Base-by-base conservation (phyloP, 1,140 invertebrate species). In the Globodera ellingtonae region DNA sequence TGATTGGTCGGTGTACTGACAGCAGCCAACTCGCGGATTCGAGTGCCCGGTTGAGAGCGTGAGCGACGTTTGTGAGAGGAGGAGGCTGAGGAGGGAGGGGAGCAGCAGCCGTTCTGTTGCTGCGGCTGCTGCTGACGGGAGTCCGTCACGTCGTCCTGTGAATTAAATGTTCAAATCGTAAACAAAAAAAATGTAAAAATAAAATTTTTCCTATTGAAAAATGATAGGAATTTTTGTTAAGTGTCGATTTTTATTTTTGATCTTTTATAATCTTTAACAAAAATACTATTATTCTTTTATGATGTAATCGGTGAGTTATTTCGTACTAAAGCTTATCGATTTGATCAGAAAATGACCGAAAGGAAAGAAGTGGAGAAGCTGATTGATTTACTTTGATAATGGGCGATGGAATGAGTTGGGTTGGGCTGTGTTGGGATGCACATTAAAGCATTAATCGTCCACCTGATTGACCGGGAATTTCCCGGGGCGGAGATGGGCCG, bases 391-490 rank as follows among this genome's bases (percentile, higher is more conserved):
- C 10, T 62, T 62, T 18, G 10, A 62, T 52, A 52, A 52, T 52
- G 52, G 52, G 18, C 50, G 10, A 52, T 52, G 35, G 35, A 67
- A 67, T 44, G 7, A 18, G 7, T 67, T 21, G 8, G 35, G 4
- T 44, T 18, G 8, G n/a, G 8, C 66, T 67, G 66, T 13, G 67
- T 9, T 70, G 24, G 35, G 67, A 9, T 47, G 24, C 67, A 4
- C 9, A 70, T 70, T 18, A 70, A 70, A 3, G 21, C 21, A 8
- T 15, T 75, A 35, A 48, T n/a, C 48, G 50, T 47, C 65, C 65
- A 76, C 74, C 46, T 76, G 46, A 48, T 65, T 9, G 69, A 77
- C 75, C 65, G 75, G 75, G 69, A 77, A 77, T 77, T 77, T 77
- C 10, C 75, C 75, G 48, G 75, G 75, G 48, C 69, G 65, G 65